Evolutionary conservation across 2,797 vertebrate species (phyloP).

Genomic region (Pogoniulus pusillus): DNA sequence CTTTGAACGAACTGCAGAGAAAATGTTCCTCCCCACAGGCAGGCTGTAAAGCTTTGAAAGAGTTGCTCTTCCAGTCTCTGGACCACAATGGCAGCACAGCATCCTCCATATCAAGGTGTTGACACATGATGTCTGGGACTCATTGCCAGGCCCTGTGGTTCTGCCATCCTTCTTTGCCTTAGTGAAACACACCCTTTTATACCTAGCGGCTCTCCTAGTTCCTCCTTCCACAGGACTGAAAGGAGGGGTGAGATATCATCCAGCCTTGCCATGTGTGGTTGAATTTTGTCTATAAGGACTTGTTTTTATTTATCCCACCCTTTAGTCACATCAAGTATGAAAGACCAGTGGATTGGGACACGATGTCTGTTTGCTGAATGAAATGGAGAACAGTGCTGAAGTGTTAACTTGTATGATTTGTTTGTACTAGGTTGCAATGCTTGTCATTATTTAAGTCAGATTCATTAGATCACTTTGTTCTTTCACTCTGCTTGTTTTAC

Average conservation of each 20-base stretch:
- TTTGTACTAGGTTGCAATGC: constrained; percentile 39
- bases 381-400: constrained; percentile 31
- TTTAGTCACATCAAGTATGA: background rate
- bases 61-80: background rate
- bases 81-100: background rate
- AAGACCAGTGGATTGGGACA: constrained; percentile 17
- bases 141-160: background rate
- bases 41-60: background rate
- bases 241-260: constrained; percentile 30
- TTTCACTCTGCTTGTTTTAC: constrained; percentile 70
- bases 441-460: constrained; percentile 71
- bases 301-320: constrained; percentile 41
- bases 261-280: background rate
- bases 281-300: constrained; percentile 40
- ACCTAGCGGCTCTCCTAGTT: background rate
- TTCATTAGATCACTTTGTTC: constrained; percentile 68
- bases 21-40: background rate
- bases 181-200: background rate
- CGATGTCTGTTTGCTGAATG: background rate
- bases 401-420: constrained; percentile 32
- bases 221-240: background rate
- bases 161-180: background rate
- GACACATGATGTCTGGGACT: background rate
- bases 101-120: background rate
- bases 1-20: background rate